phyloP scores from a whole-genome alignment of 2,797 vertebrate genomes.

The Pterois miles region DNA sequence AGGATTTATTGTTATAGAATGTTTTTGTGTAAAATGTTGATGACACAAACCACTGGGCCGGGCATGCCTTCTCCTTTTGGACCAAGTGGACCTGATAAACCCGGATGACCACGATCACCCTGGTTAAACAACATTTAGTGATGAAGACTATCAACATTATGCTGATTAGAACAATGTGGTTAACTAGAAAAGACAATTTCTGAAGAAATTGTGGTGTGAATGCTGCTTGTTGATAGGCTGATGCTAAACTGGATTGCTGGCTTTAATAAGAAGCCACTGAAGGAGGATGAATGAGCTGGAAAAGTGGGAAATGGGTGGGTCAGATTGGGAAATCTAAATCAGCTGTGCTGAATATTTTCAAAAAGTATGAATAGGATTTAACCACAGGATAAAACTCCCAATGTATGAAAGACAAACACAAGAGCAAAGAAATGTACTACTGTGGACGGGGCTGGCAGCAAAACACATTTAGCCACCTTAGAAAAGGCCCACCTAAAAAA shows the following conservation, averaged over 20 bases:
- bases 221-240: not conserved
- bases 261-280: not conserved
- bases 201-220: not conserved
- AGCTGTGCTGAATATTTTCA: not conserved
- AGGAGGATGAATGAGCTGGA: not conserved
- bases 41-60: slow-evolving; percentile 86
- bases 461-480: too few species aligned
- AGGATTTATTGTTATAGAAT: not conserved
- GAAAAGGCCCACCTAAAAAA: too few species aligned
- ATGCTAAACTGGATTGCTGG: not conserved
- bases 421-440: too few species aligned
- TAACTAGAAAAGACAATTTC: not conserved
- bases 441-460: too few species aligned
- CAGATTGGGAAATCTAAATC: not conserved
- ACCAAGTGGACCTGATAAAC: slow-evolving; percentile 85
- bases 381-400: too few species aligned
- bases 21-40: not conserved
- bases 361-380: too few species aligned
- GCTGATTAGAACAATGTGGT: not conserved
- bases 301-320: not conserved
- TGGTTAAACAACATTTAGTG: slow-evolving; percentile 55
- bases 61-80: slow-evolving; percentile 90
- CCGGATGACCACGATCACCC: slow-evolving; percentile 88
- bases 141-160: slow-evolving; percentile 5
- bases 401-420: too few species aligned